phyloP scores from a whole-genome alignment of 2,113 vertebrate genomes.

The Mirza zaza region DNA sequence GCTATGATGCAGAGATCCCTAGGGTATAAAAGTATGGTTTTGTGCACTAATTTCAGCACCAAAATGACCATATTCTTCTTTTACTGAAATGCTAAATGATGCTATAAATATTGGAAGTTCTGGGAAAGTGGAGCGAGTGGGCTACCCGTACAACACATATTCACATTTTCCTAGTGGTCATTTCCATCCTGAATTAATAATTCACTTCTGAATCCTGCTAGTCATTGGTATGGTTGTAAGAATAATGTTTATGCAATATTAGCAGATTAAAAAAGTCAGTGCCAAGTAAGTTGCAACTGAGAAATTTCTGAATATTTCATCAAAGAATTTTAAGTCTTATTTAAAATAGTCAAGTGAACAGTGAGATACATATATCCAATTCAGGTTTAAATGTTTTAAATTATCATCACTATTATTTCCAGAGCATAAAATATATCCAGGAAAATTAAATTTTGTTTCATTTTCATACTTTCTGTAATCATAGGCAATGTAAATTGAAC shows the following conservation, averaged over 20 bases:
- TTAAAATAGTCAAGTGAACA: conserved; percentile 43
- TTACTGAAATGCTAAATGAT: not conserved
- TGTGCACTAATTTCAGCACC: conserved; percentile 21
- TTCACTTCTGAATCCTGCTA: not conserved
- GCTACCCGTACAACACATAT: not conserved
- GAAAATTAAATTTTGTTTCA: conserved; percentile 43
- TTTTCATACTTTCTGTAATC: not conserved
- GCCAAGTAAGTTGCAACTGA: conserved; percentile 24
- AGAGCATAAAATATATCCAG: not conserved
- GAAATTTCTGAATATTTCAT: not conserved
- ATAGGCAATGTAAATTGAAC: not conserved
- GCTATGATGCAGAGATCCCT: conserved; percentile 37
- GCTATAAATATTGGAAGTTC: not conserved
- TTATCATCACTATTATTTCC: not conserved
- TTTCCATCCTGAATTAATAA: not conserved
- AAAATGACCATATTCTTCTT: conserved; percentile 32
- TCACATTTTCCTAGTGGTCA: not conserved
- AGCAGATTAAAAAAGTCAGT: not conserved
- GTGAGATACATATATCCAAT: not conserved
- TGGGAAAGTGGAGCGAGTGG: not conserved
- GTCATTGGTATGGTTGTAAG: not conserved
- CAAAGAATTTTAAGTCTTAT: conserved; percentile 10
- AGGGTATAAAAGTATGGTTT: conserved; percentile 55
- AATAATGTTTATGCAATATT: conserved; percentile 17
- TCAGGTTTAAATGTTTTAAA: conserved; percentile 10